Conservation (phyloP, 2,888 invertebrate genomes). For the Microchrysa polita region DNA sequence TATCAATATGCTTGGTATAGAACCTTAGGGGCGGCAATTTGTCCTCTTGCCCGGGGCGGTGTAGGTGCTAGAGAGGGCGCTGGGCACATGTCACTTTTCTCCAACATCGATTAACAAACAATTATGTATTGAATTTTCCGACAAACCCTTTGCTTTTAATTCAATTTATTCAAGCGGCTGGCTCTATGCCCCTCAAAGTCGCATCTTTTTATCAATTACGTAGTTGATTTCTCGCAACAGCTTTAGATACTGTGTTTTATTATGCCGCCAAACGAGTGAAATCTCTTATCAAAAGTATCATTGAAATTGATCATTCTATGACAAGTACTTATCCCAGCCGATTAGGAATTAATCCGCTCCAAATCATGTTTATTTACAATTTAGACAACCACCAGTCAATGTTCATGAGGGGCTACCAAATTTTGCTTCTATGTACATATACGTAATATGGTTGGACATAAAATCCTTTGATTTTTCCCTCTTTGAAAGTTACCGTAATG, state of each 20-base stretch:
- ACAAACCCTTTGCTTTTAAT: too few species aligned
- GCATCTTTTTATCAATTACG: conserved; percentile 13
- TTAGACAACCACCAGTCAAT: background rate
- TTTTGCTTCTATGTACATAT: too few species aligned
- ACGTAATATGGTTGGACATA: background rate
- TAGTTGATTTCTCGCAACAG: background rate
- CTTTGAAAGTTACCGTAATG: background rate
- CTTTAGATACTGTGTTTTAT: conserved; percentile 16
- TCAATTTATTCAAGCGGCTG: background rate
- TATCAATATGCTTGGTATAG: too few species aligned
- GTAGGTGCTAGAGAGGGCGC: too few species aligned
- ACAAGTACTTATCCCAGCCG: conserved; percentile 32
- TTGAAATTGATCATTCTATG: conserved; percentile 34
- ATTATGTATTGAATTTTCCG: too few species aligned
- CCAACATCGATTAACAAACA: too few species aligned
- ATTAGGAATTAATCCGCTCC: conserved; percentile 30
- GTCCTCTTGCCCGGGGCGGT: too few species aligned
- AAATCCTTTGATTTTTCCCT: background rate
- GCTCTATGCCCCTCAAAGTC: background rate
- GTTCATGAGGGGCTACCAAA: too few species aligned
- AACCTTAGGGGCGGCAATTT: too few species aligned
- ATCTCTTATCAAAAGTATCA: conserved; percentile 16
- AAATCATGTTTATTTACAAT: conserved; percentile 21
- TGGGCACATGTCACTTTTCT: too few species aligned
- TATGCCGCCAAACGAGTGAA: background rate